Evolutionary conservation across 2,797 vertebrate genomes (phyloP), one percentile per base, ranked within the genome.

Genomic region (Masticophis lateralis): DNA sequence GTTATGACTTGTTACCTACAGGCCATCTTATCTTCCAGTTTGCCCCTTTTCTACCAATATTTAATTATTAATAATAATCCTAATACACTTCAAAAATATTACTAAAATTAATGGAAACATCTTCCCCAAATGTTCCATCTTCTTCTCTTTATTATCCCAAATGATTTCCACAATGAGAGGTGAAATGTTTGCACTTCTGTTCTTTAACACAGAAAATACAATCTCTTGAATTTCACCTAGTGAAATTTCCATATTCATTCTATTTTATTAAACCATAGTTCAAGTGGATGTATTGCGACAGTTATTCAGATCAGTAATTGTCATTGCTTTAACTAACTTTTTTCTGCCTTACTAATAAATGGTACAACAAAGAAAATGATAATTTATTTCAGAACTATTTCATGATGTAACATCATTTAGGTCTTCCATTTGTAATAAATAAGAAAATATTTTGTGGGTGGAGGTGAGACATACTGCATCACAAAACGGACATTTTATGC

Each of bases 191-290:
- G 10, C 53, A 22, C 90, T 83, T 94, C 91, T 95, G 83, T 37
- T 9, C 93, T 95, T 94, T 95, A 94, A 92, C 94, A 95, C 94
- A 88, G 56, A 95, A 95, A 93, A 95, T 92, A 25, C 14, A 96
- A 96, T 87, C 20, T 14, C 87, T 92, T 7, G 88, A 94, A 87
- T 91, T 53, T 53, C 51, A 86, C 92, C 96, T 91, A 92, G 86
- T 94, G 95, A 27, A 95, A 96, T 96, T 95, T 12, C 27, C 93
- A 18, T 55, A 56, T 93, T 96, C 88, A 94, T 95, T 96, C 43
- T 96, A 94, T 90, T 63, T 86, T 93, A 6, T 88, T 92, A 22
- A 90, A 88, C 20, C 11, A 60, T 2, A 94, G 63, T 18, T 14
- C 43, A 47, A 95, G 93, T 74, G 88, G 86, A 95, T 66, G 53